Conservation (phyloP, 2,113 vertebrate genomes). For the Haemorhous mexicanus region DNA sequence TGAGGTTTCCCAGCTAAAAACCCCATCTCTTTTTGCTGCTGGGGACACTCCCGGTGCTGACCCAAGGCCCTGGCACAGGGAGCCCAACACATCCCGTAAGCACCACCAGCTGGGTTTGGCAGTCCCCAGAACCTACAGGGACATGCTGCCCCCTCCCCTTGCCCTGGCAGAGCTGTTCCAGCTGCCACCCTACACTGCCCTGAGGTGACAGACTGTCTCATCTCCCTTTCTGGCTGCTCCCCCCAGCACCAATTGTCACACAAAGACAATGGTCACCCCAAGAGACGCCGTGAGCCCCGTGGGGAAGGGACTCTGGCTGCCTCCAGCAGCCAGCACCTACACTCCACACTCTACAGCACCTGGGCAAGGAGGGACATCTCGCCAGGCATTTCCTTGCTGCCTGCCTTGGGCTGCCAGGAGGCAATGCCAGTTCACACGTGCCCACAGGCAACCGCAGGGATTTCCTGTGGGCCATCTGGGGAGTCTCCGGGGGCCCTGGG, state of each 20-base stretch:
- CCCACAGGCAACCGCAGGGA: too few relatives aligned
- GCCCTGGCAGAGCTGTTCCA: background rate
- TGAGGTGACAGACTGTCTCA: background rate
- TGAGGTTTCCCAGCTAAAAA: background rate
- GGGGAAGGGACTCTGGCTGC: background rate
- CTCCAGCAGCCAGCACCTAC: too few relatives aligned
- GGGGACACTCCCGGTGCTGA: background rate
- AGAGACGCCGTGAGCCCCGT: rapidly evolving
- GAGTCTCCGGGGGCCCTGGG: background rate
- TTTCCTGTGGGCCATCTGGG: too few relatives aligned
- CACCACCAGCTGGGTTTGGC: background rate
- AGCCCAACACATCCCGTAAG: background rate
- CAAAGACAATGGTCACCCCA: too few relatives aligned
- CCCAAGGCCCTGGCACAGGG: background rate
- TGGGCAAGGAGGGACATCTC: too few relatives aligned
- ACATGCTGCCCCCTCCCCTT: background rate
- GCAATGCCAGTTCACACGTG: background rate
- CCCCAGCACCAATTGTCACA: too few relatives aligned
- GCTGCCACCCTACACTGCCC: background rate
- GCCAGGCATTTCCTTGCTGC: background rate
- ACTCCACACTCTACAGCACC: too few relatives aligned
- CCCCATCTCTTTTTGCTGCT: background rate
- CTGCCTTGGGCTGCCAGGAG: too few relatives aligned
- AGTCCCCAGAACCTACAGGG: background rate
- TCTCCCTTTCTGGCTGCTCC: background rate